Evolutionary conservation across 1,140 invertebrate genomes (phyloP).

Genomic region (Neodiprion virginianus): DNA sequence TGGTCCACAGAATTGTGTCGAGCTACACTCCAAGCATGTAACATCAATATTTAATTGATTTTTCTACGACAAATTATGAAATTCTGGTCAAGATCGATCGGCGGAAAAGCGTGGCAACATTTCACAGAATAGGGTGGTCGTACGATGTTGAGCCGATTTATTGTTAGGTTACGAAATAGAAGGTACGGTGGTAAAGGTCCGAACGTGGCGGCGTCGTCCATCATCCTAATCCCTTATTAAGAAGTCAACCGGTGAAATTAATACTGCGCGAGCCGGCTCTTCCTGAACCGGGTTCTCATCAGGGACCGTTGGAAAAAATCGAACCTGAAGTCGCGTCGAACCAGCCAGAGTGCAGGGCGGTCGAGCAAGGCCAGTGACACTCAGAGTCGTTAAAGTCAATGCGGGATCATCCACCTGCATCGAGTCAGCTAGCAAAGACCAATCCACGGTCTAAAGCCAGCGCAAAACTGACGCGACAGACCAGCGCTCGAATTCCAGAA

Average conservation of each 20-base stretch:
- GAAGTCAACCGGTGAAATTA: constrained; percentile 7
- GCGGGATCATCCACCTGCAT: too few relatives aligned
- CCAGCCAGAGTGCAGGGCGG: not conserved
- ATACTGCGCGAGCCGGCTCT: not conserved
- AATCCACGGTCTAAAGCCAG: too few relatives aligned
- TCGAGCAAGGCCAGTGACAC: not conserved
- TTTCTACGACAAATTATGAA: too few relatives aligned
- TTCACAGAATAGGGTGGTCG: not conserved
- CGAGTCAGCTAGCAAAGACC: too few relatives aligned
- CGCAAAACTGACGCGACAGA: too few relatives aligned
- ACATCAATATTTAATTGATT: too few relatives aligned
- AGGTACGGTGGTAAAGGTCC: not conserved
- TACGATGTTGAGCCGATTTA: not conserved
- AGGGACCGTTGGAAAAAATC: not conserved
- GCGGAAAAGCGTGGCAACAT: too few relatives aligned
- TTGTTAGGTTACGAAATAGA: constrained; percentile 4
- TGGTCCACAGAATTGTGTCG: too few relatives aligned
- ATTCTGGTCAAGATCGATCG: too few relatives aligned
- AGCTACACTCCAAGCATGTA: too few relatives aligned
- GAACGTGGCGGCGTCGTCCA: not conserved
- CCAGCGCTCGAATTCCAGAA: too few relatives aligned
- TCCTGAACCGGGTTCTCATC: constrained; percentile 4
- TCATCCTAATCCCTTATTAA: constrained; percentile 7
- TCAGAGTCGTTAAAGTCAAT: not conserved
- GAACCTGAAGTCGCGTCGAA: not conserved